Conservation (phyloP, 2,888 invertebrate genomes). For the Harpalus rufipes region DNA sequence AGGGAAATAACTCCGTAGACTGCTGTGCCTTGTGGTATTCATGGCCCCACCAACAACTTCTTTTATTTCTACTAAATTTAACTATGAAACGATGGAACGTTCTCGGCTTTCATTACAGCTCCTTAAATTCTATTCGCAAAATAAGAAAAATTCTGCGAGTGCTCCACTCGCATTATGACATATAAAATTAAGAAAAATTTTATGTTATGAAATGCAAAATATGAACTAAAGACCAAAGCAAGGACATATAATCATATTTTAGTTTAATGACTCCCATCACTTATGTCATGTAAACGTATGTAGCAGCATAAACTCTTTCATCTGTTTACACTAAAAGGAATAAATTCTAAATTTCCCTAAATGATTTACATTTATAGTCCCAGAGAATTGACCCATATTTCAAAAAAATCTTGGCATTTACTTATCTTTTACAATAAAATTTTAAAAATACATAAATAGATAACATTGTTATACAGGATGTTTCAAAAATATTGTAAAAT, state of each 20-base stretch:
- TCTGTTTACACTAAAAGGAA: no score
- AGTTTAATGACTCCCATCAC: background rate
- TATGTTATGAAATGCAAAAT: conserved; percentile 1
- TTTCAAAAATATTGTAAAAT: no score
- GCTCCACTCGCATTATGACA: background rate
- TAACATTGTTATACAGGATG: no score
- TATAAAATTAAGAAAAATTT: background rate
- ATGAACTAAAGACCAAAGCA: background rate
- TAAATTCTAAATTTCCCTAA: no score
- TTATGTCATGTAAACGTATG: no score
- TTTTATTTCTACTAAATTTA: conserved; percentile 40
- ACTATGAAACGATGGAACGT: conserved; percentile 9
- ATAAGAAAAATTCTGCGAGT: background rate
- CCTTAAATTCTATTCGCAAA: conserved; percentile 1
- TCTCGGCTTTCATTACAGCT: background rate
- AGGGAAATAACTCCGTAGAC: conserved; percentile 62
- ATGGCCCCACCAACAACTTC: conserved; percentile 42
- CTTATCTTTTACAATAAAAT: no score
- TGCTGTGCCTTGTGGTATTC: conserved; percentile 41
- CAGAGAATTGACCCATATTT: no score
- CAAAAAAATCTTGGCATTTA: no score
- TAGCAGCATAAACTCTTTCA: no score
- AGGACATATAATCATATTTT: conserved; percentile 3
- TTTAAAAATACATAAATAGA: no score
- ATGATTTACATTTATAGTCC: no score